Evolutionary conservation across 2,113 vertebrate species (phyloP), one percentile per base, ranked within the genome.

Genomic region (Tympanuchus pallidicinctus): DNA sequence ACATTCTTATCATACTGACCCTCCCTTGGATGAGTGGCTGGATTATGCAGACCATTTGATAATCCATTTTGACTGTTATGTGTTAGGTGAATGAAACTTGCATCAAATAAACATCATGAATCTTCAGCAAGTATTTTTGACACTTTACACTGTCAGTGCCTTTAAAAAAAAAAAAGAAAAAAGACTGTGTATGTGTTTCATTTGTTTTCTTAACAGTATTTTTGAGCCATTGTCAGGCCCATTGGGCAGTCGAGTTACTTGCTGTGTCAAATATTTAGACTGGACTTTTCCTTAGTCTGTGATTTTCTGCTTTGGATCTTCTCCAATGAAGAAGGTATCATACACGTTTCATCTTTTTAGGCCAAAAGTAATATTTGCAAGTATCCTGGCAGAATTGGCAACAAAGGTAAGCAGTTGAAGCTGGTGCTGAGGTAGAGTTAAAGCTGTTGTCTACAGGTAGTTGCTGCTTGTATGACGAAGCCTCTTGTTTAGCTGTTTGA

Each of bases 341-440:
- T 42, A 10, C 19, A 36, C 43, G 24, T 17, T 65, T 54, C 30
- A 72, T 27, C 28, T 88, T 30, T 76, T 69, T 54, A 64, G 54
- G 21, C 5, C 27, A 75, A 65, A 94, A 86, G 48, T 72, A 34
- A 9, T 52, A 32, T 86, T 89, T 94, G 17, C 10, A 10, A 42
- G 16, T 71, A 36, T 43, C 61, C 12, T 57, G 36, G 81, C 90
- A 83, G 60, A 90, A 28, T 0, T 74, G 8, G 5, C 36, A 81
- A 42, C 24, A 61, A 88, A 95, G 91, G 91, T 92, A 96, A 93
- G 79, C 61, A 54, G 52, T 43, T 82, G 16, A 78, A 43, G 22
- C 11, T 75, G 43, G 40, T 78, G 34, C 10, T 0, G 0, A 56
- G 32, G 13, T 52, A 45, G 82, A 92, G 16, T 83, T 64, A 40